Percentiles rank a stretch among this genome's conserved stretches.
phyloP scores from a whole-genome alignment of 2,888 invertebrate species.

The Lasius fuliginosus region DNA sequence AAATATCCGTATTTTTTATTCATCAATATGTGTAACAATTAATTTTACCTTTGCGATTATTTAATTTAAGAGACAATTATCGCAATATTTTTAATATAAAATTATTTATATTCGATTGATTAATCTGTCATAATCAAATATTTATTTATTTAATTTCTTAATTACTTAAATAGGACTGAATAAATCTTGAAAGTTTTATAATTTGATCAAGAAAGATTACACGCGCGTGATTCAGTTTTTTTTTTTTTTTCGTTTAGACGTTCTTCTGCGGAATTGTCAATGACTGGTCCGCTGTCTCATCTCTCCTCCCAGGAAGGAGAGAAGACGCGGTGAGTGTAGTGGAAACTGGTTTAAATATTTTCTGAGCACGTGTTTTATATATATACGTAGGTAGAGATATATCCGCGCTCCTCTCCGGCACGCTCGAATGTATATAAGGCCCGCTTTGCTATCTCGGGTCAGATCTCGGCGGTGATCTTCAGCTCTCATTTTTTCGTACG shows the following conservation, averaged over 20 bases:
- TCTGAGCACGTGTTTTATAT: conserved; percentile 81
- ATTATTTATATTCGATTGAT: neutral
- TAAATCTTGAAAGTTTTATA: neutral
- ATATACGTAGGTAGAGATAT: conserved; percentile 76
- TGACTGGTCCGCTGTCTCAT: conserved; percentile 64
- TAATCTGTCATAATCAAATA: neutral
- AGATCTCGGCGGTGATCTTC: conserved; percentile 82
- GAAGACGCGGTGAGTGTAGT: conserved; percentile 48
- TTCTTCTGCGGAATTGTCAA: conserved; percentile 72
- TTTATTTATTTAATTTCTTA: neutral
- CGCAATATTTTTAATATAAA: neutral
- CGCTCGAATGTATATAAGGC: conserved; percentile 81
- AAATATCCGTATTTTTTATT: neutral
- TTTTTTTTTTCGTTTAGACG: conserved; percentile 42
- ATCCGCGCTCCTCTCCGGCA: conserved; percentile 73
- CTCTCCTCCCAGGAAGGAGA: conserved; percentile 37
- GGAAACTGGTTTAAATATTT: conserved; percentile 81
- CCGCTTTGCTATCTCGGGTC: conserved; percentile 81
- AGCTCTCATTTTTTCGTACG: conserved; percentile 81
- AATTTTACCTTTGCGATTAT: neutral
- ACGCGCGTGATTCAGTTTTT: neutral
- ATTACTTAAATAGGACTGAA: neutral
- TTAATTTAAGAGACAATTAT: neutral
- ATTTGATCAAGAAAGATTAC: neutral
- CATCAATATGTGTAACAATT: neutral